Conservation (phyloP, 1,140 invertebrate genomes). For the Subanguina moxae region DNA sequence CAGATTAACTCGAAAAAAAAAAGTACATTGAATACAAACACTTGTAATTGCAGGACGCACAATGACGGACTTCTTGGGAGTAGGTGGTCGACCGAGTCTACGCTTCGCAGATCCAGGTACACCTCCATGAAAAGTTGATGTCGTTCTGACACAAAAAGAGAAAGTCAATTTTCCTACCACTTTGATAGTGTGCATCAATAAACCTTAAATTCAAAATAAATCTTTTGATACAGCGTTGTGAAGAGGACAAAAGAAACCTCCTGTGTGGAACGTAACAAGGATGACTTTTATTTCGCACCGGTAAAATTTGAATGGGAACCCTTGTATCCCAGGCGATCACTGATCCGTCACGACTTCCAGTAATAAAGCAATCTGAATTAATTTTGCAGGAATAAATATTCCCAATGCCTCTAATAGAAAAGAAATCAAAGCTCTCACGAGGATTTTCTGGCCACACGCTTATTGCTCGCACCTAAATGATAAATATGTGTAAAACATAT, state of each 20-base stretch:
- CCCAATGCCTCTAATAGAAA: neutral
- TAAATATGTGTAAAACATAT: neutral
- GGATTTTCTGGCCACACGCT: constrained; percentile 1
- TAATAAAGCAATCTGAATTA: constrained; percentile 30
- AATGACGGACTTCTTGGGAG: neutral
- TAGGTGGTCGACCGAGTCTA: neutral
- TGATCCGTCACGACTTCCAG: constrained; percentile 27
- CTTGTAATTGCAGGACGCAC: constrained; percentile 11
- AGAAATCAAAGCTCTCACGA: neutral
- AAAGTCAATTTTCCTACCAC: neutral
- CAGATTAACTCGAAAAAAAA: constrained; percentile 5
- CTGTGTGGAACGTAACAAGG: constrained; percentile 12
- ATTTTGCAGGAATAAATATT: neutral
- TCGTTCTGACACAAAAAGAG: too few relatives aligned
- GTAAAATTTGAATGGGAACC: neutral
- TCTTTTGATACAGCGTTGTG: too few relatives aligned
- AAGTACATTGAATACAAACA: neutral
- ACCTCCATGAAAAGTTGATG: too few relatives aligned
- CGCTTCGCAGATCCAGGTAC: neutral
- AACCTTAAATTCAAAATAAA: too few relatives aligned
- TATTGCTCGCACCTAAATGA: neutral
- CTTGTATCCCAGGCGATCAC: constrained; percentile 32
- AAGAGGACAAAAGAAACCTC: neutral
- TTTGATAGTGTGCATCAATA: neutral
- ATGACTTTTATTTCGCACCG: neutral